These are phyloP conservation scores for Calosoma granatense DNA, from an alignment of 1,140 invertebrate genomes.

Conservation along the genomic window DNA sequence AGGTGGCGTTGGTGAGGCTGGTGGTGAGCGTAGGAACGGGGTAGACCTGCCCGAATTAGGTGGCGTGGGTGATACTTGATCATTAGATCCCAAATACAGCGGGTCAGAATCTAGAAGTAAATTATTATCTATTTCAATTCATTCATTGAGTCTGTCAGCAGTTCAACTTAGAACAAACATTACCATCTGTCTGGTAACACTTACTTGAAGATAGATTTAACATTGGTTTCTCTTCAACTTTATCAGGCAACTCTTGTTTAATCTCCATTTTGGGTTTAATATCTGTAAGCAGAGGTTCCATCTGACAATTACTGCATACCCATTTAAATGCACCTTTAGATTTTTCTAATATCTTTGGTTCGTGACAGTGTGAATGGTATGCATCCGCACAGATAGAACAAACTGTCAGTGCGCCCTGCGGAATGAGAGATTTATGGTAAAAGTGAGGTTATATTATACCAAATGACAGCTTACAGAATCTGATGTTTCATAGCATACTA, in stretches of 20 bases:
- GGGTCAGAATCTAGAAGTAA: no score
- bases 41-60: conserved; percentile 21
- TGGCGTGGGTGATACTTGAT: conserved; percentile 10
- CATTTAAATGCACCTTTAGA: conserved; percentile 43
- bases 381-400: conserved; percentile 74
- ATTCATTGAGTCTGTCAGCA: no score
- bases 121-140: no score
- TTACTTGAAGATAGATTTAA: not conserved
- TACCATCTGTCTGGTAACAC: no score
- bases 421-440: conserved; percentile 13
- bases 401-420: conserved; percentile 62
- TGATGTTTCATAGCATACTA: conserved; percentile 56
- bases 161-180: no score
- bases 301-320: conserved; percentile 45
- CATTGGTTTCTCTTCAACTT: not conserved
- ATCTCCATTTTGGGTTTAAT: not conserved
- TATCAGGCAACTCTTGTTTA: not conserved
- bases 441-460: not conserved
- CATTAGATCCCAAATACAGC: no score
- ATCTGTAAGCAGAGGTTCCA: conserved; percentile 12
- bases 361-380: conserved; percentile 67
- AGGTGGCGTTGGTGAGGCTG: conserved; percentile 25
- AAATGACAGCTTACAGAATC: conserved; percentile 47
- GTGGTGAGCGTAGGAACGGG: conserved; percentile 16
- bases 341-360: conserved; percentile 46